Evolutionary conservation across 1,140 invertebrate genomes (phyloP).

Genomic region (Drosophila guanche): DNA sequence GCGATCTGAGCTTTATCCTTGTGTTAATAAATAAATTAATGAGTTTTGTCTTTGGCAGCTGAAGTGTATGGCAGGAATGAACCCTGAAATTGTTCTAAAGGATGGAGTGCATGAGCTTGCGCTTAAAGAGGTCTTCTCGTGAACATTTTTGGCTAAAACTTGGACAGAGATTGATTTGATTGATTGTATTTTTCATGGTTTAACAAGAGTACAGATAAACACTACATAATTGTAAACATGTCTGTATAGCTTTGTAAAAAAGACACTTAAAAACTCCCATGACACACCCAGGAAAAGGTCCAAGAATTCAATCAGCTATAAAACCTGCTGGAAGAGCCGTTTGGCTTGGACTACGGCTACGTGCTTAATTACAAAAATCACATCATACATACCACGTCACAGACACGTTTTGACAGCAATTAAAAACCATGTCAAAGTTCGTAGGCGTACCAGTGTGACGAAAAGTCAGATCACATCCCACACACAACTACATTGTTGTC

Average conservation of each 20-base stretch:
- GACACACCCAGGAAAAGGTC: conserved; percentile 32
- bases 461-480: not conserved
- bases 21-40: conserved; percentile 67
- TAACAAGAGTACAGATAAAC: no score
- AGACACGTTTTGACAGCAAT: conserved; percentile 64
- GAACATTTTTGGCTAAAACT: no score
- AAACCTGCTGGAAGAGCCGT: conserved; percentile 29
- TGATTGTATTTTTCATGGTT: no score
- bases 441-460: conserved; percentile 3
- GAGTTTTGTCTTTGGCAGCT: conserved; percentile 49
- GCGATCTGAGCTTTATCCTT: conserved; percentile 40
- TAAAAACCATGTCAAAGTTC: conserved; percentile 60
- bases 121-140: no score
- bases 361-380: conserved; percentile 70
- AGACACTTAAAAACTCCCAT: not conserved
- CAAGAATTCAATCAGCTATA: conserved; percentile 73
- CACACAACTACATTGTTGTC: conserved; percentile 15
- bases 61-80: conserved; percentile 37
- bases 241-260: no score
- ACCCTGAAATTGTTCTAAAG: conserved; percentile 18
- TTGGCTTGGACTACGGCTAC: conserved; percentile 53
- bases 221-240: no score
- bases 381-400: conserved; percentile 40
- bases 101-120: no score
- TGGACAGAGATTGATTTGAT: no score